Base-by-base conservation (phyloP, 2,888 invertebrate species). In the Entomobrya multifasciata region DNA sequence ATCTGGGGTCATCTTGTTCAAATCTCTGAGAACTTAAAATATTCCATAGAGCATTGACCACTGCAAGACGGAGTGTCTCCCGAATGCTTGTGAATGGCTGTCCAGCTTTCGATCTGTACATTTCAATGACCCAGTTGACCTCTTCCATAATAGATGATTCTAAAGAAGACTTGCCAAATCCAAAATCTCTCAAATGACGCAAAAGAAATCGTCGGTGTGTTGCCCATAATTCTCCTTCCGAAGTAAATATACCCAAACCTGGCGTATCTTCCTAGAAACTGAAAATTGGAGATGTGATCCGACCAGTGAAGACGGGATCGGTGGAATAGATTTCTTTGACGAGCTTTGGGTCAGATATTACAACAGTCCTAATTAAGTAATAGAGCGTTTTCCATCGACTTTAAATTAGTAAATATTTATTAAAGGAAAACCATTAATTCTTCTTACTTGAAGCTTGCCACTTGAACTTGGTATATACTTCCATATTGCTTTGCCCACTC, bases 161-260 rank as follows among this genome's bases (percentile, higher is more conserved):
- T 79, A 86, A 57, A 0, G 78, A 22, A 1, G 60, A 17, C 49
- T 86, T 86, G 27, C 79, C 79, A 11, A 79, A 86, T 0, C 79
- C 79, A 62, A 86, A 86, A 41, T 79, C 79, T 0, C 85, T 17
- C 0, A 86, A 22, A 11, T 86, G 78, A 0, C 79, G 44, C 1
- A 86, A 30, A 0, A 78, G 13, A 27, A 79, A 86, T 0, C 79
- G 47, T 0, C 84, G 15, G 30, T 84, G 76, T 1, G 17, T 41
- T 30, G 65, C 84, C 84, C 84, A 84, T 15, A 25, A 1, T n/a
- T 84, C 77, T 10, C 77, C 84, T 10, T 84, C 70, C 11, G 78
- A 49, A 17, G 11, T 22, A 22, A 83, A 30, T 2, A 78, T 1
- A 1, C 78, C 78, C n/a, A 78, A 44, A 36, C 57, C 22, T 2